Conservation (phyloP, 2,113 vertebrate genomes). For the Eonycteris spelaea region DNA sequence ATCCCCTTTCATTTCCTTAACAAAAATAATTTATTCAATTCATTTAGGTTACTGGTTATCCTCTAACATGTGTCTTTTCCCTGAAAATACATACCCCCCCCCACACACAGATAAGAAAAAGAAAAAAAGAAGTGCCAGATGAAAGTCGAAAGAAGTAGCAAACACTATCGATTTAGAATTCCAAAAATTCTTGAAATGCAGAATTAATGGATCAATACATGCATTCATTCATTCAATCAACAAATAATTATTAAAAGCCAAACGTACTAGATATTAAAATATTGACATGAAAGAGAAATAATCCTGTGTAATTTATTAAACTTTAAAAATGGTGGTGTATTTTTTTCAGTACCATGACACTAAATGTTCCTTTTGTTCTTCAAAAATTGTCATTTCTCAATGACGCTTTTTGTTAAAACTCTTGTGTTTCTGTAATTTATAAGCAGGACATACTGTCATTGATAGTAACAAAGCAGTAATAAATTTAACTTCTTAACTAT, state of each 20-base stretch:
- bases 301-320: not conserved
- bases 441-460: not conserved
- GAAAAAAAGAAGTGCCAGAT: not conserved
- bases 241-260: not conserved
- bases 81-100: not conserved
- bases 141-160: not conserved
- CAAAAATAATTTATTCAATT: not conserved
- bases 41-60: not conserved
- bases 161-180: not conserved
- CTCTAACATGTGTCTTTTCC: not conserved
- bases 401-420: not conserved
- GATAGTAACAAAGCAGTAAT: not conserved
- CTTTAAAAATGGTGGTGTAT: not conserved
- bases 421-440: not conserved
- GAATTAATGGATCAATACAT: not conserved
- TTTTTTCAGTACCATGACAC: not conserved
- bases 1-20: not conserved
- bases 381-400: not conserved
- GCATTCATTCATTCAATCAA: not conserved
- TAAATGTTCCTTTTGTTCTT: not conserved
- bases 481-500: constrained; percentile 1
- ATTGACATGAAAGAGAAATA: not conserved
- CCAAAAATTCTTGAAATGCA: not conserved
- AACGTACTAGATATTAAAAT: not conserved
- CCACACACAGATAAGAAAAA: not conserved